Percentiles rank a stretch among this genome's conserved stretches.
Evolutionary conservation across 2,888 invertebrate species (phyloP).

Genomic region (Cactoblastis cactorum): DNA sequence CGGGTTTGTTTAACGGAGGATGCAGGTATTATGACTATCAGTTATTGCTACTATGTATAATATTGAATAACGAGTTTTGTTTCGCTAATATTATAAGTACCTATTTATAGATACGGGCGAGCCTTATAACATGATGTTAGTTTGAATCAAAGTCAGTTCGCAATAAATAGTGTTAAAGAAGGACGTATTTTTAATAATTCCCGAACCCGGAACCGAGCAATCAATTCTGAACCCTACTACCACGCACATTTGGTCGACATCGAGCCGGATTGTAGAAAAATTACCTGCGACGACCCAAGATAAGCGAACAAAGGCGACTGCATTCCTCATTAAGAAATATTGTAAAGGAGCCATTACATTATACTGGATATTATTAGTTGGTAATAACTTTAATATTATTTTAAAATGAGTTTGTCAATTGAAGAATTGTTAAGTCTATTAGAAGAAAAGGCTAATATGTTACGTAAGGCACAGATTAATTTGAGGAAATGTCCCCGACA

Average conservation of each 20-base stretch:
- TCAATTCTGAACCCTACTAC: no score
- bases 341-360: background rate
- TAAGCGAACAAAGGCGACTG: background rate
- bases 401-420: background rate
- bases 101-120: no score
- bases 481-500: conserved; percentile 24
- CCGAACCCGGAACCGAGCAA: no score
- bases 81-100: no score
- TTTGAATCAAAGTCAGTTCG: no score
- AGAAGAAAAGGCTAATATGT: conserved; percentile 20
- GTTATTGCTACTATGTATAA: no score
- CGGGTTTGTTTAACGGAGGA: no score
- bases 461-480: conserved; percentile 22
- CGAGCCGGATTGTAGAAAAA: background rate
- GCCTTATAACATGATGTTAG: no score
- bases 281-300: background rate
- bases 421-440: conserved; percentile 3
- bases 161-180: no score
- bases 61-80: no score
- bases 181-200: no score
- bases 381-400: background rate
- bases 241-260: background rate
- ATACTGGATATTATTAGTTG: background rate
- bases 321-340: background rate
- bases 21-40: no score